Evolutionary conservation across 2,888 invertebrate species (phyloP).

Genomic region (Dicycla oo): DNA sequence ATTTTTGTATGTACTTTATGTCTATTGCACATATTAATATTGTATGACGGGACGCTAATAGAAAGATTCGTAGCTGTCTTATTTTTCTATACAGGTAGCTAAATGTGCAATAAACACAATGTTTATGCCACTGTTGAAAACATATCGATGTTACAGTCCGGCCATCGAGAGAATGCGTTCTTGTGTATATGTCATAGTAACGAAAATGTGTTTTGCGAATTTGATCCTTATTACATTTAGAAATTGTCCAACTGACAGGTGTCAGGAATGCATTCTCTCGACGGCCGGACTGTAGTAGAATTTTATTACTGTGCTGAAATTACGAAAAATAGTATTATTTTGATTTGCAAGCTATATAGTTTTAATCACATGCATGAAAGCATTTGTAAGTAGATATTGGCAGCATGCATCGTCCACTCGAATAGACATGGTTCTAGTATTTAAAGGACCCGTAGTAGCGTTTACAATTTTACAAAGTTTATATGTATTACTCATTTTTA

Average conservation of each 20-base stretch:
- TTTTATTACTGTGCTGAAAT: slow-evolving; percentile 19
- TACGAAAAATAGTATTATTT: slow-evolving; percentile 3
- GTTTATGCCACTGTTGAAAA: background rate
- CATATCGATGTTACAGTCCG: background rate
- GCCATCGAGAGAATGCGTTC: no score
- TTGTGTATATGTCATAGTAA: no score
- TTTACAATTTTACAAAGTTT: slow-evolving; percentile 42
- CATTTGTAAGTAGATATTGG: slow-evolving; percentile 20
- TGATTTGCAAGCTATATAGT: background rate
- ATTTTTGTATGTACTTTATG: slow-evolving; percentile 54
- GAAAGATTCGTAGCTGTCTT: slow-evolving; percentile 4
- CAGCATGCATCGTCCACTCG: slow-evolving; percentile 20
- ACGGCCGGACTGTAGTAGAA: background rate
- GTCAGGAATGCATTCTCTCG: no score
- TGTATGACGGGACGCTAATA: background rate
- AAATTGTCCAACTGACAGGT: no score
- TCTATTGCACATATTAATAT: slow-evolving; percentile 12
- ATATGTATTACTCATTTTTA: slow-evolving; percentile 30
- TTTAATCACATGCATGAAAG: background rate
- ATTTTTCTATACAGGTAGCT: slow-evolving; percentile 14
- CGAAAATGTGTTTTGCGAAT: no score
- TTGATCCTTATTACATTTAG: no score
- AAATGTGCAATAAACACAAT: no score
- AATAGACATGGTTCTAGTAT: slow-evolving; percentile 31
- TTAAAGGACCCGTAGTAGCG: slow-evolving; percentile 7